Percentiles rank a stretch among this genome's conserved stretches.
These are phyloP conservation scores for Bombus difficillimus DNA, from an alignment of 1,140 invertebrate genomes.

Conservation along the genomic window DNA sequence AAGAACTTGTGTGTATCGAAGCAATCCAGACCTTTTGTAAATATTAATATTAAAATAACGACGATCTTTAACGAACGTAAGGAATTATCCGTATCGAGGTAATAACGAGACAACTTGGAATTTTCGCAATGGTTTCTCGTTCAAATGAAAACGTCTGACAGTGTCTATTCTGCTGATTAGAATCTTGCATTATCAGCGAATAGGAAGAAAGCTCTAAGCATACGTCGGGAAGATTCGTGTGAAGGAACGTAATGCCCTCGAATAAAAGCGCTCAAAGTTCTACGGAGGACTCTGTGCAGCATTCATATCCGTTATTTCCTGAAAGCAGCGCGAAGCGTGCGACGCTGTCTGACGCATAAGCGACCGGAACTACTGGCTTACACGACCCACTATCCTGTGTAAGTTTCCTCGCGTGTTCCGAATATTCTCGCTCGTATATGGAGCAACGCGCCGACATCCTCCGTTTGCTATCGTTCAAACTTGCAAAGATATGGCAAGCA, in stretches of 20 bases:
- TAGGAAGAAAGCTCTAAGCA: neutral
- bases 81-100: too few relatives aligned
- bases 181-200: constrained; percentile 37
- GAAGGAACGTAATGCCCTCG: constrained; percentile 10
- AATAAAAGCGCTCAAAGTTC: constrained; percentile 41
- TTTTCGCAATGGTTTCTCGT: neutral
- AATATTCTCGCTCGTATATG: constrained; percentile 10
- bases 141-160: neutral
- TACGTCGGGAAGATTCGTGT: constrained; percentile 5
- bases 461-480: neutral
- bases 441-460: neutral
- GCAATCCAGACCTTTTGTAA: too few relatives aligned
- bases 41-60: too few relatives aligned
- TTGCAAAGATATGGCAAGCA: neutral
- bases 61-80: too few relatives aligned
- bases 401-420: constrained; percentile 35
- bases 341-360: constrained; percentile 54
- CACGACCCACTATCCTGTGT: constrained; percentile 22
- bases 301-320: constrained; percentile 46
- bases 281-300: constrained; percentile 1
- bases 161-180: neutral
- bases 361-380: constrained; percentile 58
- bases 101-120: neutral
- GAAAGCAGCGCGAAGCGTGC: constrained; percentile 25
- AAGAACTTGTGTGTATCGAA: too few relatives aligned